A percentile compares a stretch with the other conserved stretches of the same genome.
These are phyloP conservation scores for Hydractinia echinata DNA, from an alignment of 30 jellyfish, hydroid and myxozoan species.

Conservation along the genomic window DNA sequence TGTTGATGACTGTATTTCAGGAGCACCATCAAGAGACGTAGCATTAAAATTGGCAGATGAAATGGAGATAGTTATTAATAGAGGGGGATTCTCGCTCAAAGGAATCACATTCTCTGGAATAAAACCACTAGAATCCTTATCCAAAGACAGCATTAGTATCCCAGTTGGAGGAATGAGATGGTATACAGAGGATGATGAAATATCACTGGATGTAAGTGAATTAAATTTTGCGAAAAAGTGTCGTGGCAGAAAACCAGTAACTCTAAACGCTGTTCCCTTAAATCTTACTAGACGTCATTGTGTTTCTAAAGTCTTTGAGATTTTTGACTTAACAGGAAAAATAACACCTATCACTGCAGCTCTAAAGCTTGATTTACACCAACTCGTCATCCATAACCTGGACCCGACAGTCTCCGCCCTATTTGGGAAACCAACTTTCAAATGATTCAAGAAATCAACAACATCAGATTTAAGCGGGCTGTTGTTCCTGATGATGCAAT, in stretches of 20 bases:
- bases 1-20: conserved; percentile 9
- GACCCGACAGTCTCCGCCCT: neutral
- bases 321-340: conserved; percentile 19
- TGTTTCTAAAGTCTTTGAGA: conserved; percentile 12
- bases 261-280: neutral
- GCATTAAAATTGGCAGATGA: conserved; percentile 9
- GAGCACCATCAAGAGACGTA: neutral
- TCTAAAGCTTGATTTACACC: conserved; percentile 12
- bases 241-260: conserved; percentile 1
- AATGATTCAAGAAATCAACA: conserved; percentile 9
- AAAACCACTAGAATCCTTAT: no score
- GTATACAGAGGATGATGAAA: no score
- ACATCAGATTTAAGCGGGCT: neutral
- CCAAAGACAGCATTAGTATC: no score
- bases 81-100: no score
- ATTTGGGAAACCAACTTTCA: neutral
- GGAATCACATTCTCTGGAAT: no score
- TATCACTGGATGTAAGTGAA: neutral
- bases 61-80: no score
- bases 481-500: neutral
- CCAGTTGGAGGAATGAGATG: no score
- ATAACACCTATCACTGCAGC: neutral
- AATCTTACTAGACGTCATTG: neutral
- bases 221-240: conserved; percentile 2
- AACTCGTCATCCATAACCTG: neutral